Evolutionary conservation across 2,888 invertebrate species (phyloP), one percentile per base, ranked within the genome.

Genomic region (Protonemura montana): DNA sequence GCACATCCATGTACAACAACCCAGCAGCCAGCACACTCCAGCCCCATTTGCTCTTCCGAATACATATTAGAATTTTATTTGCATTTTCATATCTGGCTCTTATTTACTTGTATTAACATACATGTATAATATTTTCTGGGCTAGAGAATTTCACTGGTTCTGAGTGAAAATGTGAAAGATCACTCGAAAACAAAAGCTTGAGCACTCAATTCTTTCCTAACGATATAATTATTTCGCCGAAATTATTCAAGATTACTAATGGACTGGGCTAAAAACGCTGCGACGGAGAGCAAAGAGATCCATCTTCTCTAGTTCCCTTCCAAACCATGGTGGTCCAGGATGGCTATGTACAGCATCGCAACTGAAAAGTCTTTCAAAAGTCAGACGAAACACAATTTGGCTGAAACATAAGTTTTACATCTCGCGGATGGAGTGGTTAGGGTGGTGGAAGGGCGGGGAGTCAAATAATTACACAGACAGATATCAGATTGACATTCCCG

Each of bases 401-500:
- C 59, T 59, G 59, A 59, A 59, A 35, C 16, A 59, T 59, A 59
- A 59, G 59, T 59, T 59, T 59, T 59, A 10, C 21, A 21, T 10
- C 21, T 10, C 16, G 59, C 59, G 35, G 35, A 3, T 35, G 35
- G 59, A 59, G 59, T 3, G 59, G 35, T n/a, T n/a, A 10, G 35
- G 35, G 35, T 3, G 35, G 35, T 3, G 35, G 59, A 13, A 21
- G 13, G 59, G 59, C 7, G 59, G 35, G 59, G 59, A 41, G 59
- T 10, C 21, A 59, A 59, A 59, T 59, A 59, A 59, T 59, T 59
- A 59, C 59, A 59, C 13, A 13, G 59, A 59, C 59, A 59, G 59
- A 59, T 59, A 59, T 59, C 59, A 59, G 59, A 59, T 59, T 59
- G 59, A 59, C 59, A 59, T 59, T 59, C 59, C 59, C 59, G 59